Percentiles rank a stretch among this genome's conserved stretches.
phyloP scores from a whole-genome alignment of 2,113 vertebrate species.

The Labrus mixtus region DNA sequence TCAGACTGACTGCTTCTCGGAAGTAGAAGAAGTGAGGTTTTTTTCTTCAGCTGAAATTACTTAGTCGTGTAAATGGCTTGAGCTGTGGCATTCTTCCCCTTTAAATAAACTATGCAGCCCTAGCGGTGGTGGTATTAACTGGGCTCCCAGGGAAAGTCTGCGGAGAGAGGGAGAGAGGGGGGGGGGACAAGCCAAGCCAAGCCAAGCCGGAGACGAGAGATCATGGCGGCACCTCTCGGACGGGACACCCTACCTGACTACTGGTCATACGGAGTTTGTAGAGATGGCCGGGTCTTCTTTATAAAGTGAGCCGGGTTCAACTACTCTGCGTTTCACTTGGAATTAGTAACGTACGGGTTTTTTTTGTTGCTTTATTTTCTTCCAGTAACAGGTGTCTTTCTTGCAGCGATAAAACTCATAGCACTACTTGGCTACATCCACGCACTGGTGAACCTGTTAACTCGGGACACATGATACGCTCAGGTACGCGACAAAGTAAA shows the following conservation, averaged over 20 bases:
- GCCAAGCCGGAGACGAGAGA: conserved; percentile 77
- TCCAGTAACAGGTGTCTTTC: conserved; percentile 86
- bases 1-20: neutral
- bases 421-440: conserved; percentile 95
- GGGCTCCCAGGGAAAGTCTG: conserved; percentile 78
- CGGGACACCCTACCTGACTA: conserved; percentile 93
- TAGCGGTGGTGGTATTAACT: conserved; percentile 70
- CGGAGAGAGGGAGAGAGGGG: conserved; percentile 54
- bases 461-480: conserved; percentile 98
- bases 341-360: neutral
- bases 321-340: neutral
- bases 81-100: conserved; percentile 75
- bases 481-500: conserved; percentile 87
- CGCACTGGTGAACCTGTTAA: conserved; percentile 95
- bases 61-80: conserved; percentile 1
- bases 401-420: conserved; percentile 90
- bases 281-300: conserved; percentile 94
- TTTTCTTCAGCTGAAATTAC: conserved; percentile 44
- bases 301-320: conserved; percentile 87
- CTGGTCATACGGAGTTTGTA: conserved; percentile 95
- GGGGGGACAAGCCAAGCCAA: conserved; percentile 56
- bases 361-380: conserved; percentile 37
- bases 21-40: neutral
- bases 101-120: conserved; percentile 79
- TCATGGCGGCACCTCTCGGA: conserved; percentile 92